Base-by-base conservation (phyloP, 2,888 invertebrate genomes). In the Nineta flava region DNA sequence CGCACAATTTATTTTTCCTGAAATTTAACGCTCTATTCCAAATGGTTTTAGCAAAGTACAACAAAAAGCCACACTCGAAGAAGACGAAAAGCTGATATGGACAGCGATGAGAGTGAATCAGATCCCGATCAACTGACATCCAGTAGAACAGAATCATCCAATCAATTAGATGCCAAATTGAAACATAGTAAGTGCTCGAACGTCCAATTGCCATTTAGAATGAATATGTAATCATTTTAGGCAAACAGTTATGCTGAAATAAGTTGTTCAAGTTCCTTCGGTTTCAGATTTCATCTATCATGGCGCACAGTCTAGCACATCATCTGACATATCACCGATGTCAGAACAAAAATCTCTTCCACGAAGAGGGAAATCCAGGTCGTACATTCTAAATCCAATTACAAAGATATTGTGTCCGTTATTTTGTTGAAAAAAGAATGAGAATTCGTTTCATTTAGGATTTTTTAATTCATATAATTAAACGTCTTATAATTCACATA, bases 301-400 rank as follows among this genome's bases (percentile, higher is more conserved):
- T 66, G 81, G 81, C 64, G 79, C 80, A 65, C 77, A 77, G 63
- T 82, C 82, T 61, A 82, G 81, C 70, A 83, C 82, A 57, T 83
- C 82, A 56, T 82, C 82, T 63, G 83, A 83, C 71, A 75, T 82
- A 63, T 82, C 82, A 58, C 82, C 82, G 61, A 81, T 81, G 80
- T 80, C 81, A 62, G 83, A 82, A 65, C 81, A 82, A 68, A 82
- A 82, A 66, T 82, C 81, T 58, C 70, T 82, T 62, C 81, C 82
- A 58, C 73, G 82, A 62, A 74, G 81, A 65, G 77, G 76, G 67
- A 75, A 79, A 65, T 77, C 79, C 68, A 79, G 79, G 79, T 80
- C 75, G 69, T 52, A 51, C 38, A 57, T 54, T 55, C 49, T 46
- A 16, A 44, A 12, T 21, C 19, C 26, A 21, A n/a, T 44, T 21